A percentile compares a stretch with the other conserved stretches of the same genome.
These are phyloP conservation scores for Serinus canaria DNA, from an alignment of 2,113 vertebrate species.

Conservation along the genomic window DNA sequence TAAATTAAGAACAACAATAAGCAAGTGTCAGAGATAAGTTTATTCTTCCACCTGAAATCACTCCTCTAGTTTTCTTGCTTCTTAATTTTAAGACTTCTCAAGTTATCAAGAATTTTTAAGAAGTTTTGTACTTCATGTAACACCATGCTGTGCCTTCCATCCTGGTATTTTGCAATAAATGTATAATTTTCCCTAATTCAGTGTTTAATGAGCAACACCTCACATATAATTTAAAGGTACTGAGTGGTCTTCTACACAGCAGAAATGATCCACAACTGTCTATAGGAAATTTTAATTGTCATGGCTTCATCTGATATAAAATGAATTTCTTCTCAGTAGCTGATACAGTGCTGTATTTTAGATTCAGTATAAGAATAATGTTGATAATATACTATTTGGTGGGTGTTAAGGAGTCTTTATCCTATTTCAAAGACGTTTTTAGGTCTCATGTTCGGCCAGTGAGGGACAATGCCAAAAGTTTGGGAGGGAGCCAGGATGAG, in stretches of 20 bases:
- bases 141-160: not conserved
- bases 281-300: not conserved
- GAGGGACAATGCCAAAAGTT: not conserved
- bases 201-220: not conserved
- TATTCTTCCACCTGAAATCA: not conserved
- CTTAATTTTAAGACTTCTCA: not conserved
- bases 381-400: not conserved
- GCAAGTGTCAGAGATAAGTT: not conserved
- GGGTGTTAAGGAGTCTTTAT: not conserved
- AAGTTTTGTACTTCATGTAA: not conserved
- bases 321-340: not conserved
- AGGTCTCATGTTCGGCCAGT: not conserved
- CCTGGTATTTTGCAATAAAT: not conserved
- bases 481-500: not conserved
- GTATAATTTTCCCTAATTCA: not conserved
- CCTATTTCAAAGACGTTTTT: not conserved
- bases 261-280: not conserved
- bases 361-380: not conserved
- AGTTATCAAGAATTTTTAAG: not conserved
- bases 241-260: not conserved
- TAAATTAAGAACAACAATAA: not conserved
- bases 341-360: not conserved
- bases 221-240: not conserved
- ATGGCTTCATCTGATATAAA: not conserved
- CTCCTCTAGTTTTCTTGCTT: not conserved